Percentiles rank a stretch among this genome's conserved stretches.
phyloP scores from a whole-genome alignment of 2,113 vertebrate genomes.

The Azemiops feae region DNA sequence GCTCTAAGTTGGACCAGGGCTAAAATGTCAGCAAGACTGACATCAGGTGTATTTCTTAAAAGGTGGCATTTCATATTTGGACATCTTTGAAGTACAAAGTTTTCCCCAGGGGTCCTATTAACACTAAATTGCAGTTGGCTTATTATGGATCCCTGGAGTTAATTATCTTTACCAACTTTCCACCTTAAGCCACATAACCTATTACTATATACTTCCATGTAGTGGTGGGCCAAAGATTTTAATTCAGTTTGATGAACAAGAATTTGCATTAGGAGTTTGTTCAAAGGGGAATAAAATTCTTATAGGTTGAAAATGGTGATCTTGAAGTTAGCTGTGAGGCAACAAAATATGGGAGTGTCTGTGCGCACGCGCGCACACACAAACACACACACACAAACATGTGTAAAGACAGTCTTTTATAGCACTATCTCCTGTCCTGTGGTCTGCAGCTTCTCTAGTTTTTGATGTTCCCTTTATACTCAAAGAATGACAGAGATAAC shows the following conservation, averaged over 20 bases:
- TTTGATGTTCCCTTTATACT: not conserved
- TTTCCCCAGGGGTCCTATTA: not conserved
- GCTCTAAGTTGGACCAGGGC: not conserved
- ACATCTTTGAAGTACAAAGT: not conserved
- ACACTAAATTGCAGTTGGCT: not conserved
- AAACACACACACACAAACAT: not conserved
- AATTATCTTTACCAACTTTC: not conserved
- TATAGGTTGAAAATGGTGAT: not conserved
- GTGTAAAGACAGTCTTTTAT: not conserved
- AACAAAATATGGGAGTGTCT: not conserved
- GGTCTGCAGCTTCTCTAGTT: not conserved
- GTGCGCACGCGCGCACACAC: rapidly evolving
- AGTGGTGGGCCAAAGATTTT: not conserved
- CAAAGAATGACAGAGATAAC: not conserved
- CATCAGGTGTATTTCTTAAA: not conserved
- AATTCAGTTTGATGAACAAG: not conserved
- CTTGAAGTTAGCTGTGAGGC: not conserved
- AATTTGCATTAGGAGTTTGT: not conserved
- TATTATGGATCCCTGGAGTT: not conserved
- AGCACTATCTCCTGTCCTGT: not conserved
- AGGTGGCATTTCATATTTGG: not conserved
- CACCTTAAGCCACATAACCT: not conserved
- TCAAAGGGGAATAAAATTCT: not conserved
- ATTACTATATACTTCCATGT: not conserved
- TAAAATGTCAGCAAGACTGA: not conserved